Base-by-base conservation (phyloP, 1,140 invertebrate species). In the Drosophila funebris region DNA sequence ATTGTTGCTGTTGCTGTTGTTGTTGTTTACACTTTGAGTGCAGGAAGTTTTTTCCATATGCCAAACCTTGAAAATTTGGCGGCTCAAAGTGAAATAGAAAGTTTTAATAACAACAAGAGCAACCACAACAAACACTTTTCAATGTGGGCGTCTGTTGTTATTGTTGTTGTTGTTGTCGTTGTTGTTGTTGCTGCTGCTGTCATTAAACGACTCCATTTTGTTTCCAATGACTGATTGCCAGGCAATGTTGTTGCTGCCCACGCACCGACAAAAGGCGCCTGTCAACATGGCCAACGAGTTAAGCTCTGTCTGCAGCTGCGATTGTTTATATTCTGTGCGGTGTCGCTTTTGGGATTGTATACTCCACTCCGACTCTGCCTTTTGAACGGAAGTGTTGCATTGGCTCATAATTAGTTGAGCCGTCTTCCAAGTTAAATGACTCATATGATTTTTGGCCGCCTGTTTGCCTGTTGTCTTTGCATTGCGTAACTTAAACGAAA, bases 161-260 rank as follows among this genome's bases (percentile, higher is more conserved):
- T 58, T 56, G 46, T 48, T 57, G 27, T 22, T 58, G 36, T 39
- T 18, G 33, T 52, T 61, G 36, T 43, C 54, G 5, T 4, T 20
- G 54, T 60, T 46, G 77, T 20, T 61, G 36, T 53, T 41, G 44
- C 18, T 57, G 22, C 22, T 27, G 33, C 60, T 82, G 80, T 84
- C 81, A 84, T 84, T 84, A 79, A 84, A 76, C 73, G 80, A 84
- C 75, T 84, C 76, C 79, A 84, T 79, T 84, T 83, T 76, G 64
- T 82, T 85, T 85, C 78, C 74, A 85, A 43, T 85, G 82, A 78
- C 37, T 70, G 81, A 62, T 46, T 76, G 71, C 56, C 37, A 54
- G 36, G 18, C 43, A 27, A 48, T 24, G 31, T 53, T 64, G 48
- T 4, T 18, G 44, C 43, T 50, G 60, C 62, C 62, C 69, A 67